phyloP scores from a whole-genome alignment of 2,797 vertebrate genomes.

The Todus mexicanus region DNA sequence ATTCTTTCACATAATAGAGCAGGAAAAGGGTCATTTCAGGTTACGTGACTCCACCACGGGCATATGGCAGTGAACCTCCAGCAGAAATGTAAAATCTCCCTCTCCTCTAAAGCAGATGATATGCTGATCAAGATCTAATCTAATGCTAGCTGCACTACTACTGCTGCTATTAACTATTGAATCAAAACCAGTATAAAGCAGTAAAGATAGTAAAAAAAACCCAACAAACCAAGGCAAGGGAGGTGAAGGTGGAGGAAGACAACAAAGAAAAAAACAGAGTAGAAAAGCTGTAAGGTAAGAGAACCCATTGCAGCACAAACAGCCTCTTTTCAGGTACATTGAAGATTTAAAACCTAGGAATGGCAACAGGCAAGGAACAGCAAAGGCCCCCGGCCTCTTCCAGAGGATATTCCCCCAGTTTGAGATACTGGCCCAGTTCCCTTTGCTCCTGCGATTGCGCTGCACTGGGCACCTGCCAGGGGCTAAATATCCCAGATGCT shows the following conservation, averaged over 20 bases:
- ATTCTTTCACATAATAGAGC: neutral
- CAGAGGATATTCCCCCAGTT: neutral
- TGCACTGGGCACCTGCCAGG: slow-evolving; percentile 29
- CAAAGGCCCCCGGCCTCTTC: neutral
- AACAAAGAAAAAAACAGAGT: neutral
- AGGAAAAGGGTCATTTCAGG: neutral
- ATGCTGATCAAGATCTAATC: neutral
- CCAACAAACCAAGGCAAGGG: neutral
- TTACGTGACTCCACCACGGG: neutral
- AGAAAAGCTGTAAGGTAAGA: neutral
- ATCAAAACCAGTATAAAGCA: neutral
- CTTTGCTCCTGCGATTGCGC: neutral
- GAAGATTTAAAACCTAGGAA: neutral
- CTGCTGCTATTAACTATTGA: neutral
- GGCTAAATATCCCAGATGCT: slow-evolving; percentile 18
- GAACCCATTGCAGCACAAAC: neutral
- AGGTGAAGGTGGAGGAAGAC: neutral
- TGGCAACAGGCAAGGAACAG: neutral
- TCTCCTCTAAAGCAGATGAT: slow-evolving; percentile 27
- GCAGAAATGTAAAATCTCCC: neutral
- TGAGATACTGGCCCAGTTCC: neutral
- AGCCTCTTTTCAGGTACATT: neutral
- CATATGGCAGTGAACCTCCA: slow-evolving; percentile 7
- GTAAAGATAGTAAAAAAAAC: neutral
- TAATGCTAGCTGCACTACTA: neutral